These are phyloP conservation scores for Parnassius glacialis DNA, from an alignment of 2,888 invertebrate species.

Conservation along the genomic window DNA sequence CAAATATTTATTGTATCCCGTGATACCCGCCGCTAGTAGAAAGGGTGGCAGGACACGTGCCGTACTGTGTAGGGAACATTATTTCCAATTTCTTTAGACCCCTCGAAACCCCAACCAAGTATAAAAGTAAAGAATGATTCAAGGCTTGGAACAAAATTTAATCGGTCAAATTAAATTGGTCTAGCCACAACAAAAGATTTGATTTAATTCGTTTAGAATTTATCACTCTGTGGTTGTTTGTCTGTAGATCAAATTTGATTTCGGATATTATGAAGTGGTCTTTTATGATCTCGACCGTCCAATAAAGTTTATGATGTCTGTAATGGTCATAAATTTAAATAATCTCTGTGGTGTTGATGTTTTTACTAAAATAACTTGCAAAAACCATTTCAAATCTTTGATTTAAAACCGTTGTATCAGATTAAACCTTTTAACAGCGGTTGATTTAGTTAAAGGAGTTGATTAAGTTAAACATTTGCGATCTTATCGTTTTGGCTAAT, in stretches of 20 bases:
- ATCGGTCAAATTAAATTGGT: conserved; percentile 38
- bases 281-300: conserved; percentile 56
- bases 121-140: conserved; percentile 16
- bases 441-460: not conserved
- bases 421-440: conserved; percentile 7
- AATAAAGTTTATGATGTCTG: conserved; percentile 60
- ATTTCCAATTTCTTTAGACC: conserved; percentile 44
- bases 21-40: conserved; percentile 46
- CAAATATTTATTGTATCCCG: conserved; percentile 71
- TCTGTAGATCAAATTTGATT: conserved; percentile 65
- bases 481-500: not conserved
- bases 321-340: conserved; percentile 53
- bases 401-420: conserved; percentile 1
- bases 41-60: conserved; percentile 71
- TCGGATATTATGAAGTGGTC: conserved; percentile 61
- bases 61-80: conserved; percentile 47
- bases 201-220: conserved; percentile 74
- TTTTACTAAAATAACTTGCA: conserved; percentile 28
- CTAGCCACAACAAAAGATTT: conserved; percentile 46
- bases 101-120: conserved; percentile 22
- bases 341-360: conserved; percentile 33
- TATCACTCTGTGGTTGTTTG: conserved; percentile 57
- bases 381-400: conserved; percentile 26
- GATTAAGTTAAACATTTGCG: conserved; percentile 7
- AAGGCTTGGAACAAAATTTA: conserved; percentile 30